phyloP scores from a whole-genome alignment of 2,888 invertebrate genomes.

The Alloscopus bannaensis region DNA sequence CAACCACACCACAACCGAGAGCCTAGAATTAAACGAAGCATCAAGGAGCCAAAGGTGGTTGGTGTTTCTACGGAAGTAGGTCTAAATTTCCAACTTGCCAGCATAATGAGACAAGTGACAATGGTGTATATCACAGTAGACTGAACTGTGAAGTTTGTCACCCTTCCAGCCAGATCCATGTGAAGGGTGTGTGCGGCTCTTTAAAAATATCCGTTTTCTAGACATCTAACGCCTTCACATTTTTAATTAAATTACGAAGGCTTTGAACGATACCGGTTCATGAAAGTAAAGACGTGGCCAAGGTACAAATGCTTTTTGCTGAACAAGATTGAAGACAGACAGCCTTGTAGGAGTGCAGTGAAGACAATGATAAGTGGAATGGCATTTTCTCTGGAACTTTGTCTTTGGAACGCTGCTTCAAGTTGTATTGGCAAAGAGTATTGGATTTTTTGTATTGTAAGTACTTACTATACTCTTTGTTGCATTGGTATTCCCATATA shows the following conservation, averaged over 20 bases:
- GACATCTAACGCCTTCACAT: neutral
- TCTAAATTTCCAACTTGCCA: constrained; percentile 28
- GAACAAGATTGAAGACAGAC: constrained; percentile 10
- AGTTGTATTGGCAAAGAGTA: too few species aligned
- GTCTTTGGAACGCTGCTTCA: too few species aligned
- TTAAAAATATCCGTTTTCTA: neutral
- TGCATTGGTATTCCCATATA: neutral
- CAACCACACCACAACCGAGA: neutral
- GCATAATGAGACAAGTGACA: constrained; percentile 23
- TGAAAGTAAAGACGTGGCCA: constrained; percentile 30
- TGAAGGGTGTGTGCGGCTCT: constrained; percentile 58
- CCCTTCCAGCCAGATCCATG: constrained; percentile 50
- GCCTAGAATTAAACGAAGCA: constrained; percentile 35
- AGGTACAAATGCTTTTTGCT: constrained; percentile 9
- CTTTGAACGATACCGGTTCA: neutral
- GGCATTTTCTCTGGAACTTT: constrained; percentile 1
- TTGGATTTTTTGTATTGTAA: too few species aligned
- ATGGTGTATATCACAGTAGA: constrained; percentile 24
- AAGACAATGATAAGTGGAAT: constrained; percentile 30
- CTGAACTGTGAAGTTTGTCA: neutral
- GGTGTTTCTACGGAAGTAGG: constrained; percentile 24
- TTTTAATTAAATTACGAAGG: neutral
- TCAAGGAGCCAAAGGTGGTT: constrained; percentile 29
- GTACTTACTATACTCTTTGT: too few species aligned
- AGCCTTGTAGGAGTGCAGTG: constrained; percentile 11